phyloP scores from a whole-genome alignment of 2,113 vertebrate genomes.

The Ammospiza caudacuta region DNA sequence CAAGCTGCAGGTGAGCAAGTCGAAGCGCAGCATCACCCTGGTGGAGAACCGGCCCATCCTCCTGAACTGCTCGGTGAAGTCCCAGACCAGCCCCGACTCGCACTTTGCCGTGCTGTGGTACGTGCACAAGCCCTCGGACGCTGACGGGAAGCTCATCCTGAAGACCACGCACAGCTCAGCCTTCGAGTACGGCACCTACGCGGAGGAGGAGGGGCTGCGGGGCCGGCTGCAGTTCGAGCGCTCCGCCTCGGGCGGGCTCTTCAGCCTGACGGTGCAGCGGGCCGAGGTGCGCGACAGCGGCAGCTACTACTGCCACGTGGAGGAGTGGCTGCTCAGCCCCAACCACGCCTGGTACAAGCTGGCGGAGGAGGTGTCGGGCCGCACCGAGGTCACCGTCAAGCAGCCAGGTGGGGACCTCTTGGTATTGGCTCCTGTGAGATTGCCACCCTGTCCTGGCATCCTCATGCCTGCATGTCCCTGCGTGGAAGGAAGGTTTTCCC shows the following conservation, averaged over 20 bases:
- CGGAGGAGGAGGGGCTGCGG: slow-evolving; percentile 88
- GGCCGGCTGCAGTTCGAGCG: slow-evolving; percentile 90
- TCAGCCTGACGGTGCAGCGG: slow-evolving; percentile 90
- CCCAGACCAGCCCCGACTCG: slow-evolving; percentile 89
- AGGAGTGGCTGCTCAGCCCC: slow-evolving; percentile 84
- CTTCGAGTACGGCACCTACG: slow-evolving; percentile 90
- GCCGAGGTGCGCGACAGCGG: slow-evolving; percentile 90
- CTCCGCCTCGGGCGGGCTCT: slow-evolving; percentile 83
- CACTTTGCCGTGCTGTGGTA: slow-evolving; percentile 94
- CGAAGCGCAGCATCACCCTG: slow-evolving; percentile 85
- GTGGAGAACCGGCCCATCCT: slow-evolving; percentile 89
- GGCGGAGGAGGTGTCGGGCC: slow-evolving; percentile 81
- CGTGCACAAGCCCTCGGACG: slow-evolving; percentile 79
- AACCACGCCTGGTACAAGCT: slow-evolving; percentile 84
- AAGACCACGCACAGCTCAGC: slow-evolving; percentile 87
- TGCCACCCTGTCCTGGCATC: background rate
- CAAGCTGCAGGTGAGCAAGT: slow-evolving; percentile 90
- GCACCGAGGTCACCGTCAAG: slow-evolving; percentile 86
- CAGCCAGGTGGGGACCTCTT: slow-evolving; percentile 78
- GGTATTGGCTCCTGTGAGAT: fast-evolving
- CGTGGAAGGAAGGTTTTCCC: background rate
- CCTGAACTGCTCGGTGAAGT: slow-evolving; percentile 88
- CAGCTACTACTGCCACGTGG: slow-evolving; percentile 95
- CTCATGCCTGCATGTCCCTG: fast-evolving
- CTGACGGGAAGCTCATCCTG: slow-evolving; percentile 90